Evolutionary conservation across 2,888 invertebrate species (phyloP), one percentile per base, ranked within the genome.

Genomic region (Fragum sueziense): DNA sequence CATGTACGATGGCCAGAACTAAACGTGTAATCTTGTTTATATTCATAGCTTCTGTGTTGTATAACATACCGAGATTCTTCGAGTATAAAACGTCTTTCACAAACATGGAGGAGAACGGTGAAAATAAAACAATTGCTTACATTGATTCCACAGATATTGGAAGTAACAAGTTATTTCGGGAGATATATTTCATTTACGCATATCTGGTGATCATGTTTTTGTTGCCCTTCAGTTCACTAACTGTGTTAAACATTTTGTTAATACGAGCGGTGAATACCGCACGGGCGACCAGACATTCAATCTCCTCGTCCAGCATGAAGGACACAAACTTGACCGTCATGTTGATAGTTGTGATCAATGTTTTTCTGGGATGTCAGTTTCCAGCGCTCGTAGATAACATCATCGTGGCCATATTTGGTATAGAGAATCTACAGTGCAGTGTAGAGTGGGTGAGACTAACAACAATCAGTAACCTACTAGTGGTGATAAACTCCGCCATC

Each of bases 301-400:
- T 91, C 82, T 87, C 86, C 70, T 82, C 88, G 0, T 85, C 86
- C 7, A 85, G 81, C 27, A 84, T 86, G 31, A 96, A 97, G 57
- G 98, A 99, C 94, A 97, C 98, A 84, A 97, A 97, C n/a, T 94
- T 98, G 80, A 98, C 98, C 25, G 97, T 97, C 72, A 98, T 99
- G 98, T 94, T 99, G 80, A 95, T 98, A 69, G 97, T 97, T 88
- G 98, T 99, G n/a, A 98, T 98, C 70, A 95, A 97, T 59, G 98
- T 98, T 0, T 98, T 98, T 94, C 96, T 98, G 92, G 95, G 97
- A 72, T 97, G 98, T 94, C 98, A 98, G 94, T 82, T 92, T 59
- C 91, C 91, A 17, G 89, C 92, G 17, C 90, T 92, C 29, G 86
- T 91, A 14, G 92, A 92, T 88, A 92, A 92, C 78, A 90, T 92